Base-by-base conservation (phyloP, 2,888 invertebrate genomes). In the Neocrepidodera transversa region DNA sequence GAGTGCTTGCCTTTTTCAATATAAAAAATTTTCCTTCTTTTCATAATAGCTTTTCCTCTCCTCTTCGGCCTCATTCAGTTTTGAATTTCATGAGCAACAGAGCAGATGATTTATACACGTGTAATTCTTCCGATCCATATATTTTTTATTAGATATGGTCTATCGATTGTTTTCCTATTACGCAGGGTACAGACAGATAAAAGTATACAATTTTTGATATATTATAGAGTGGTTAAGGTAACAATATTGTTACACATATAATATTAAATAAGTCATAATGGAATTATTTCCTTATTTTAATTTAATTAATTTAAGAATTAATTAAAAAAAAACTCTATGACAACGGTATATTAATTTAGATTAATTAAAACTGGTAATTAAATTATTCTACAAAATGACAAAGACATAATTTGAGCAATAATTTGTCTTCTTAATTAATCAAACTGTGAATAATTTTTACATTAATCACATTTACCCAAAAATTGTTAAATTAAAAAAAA, bases 41-140 rank as follows among this genome's bases (percentile, higher is more conserved):
- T 38, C 38, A 38, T 17, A 38, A 38, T 38, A 17, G 38, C 16
- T 43, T 43, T n/a, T 11, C 6, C 11, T n/a, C n/a, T 26, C 47
- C 40, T 18, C 4, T 28, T 8, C 14, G 23, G 30, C n/a, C 17
- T 49, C 17, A 32, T 56, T 56, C 49, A 42, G 26, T 56, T 56
- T 56, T 56, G 49, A 56, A 56, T 49, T 56, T 56, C 56, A 49
- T 49, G 49, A 56, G 56, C 38, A 49, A 47, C 40, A 32, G 35
- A 28, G 38, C 48, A 38, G 48, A 55, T 49, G 40, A 56, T 56
- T 49, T 56, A 56, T 49, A 23, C 13, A 6, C 42, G n/a, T 35
- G 40, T 49, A 49, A 40, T 56, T 56, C 49, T 49, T 40, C 40
- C 56, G 7, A 49, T 14, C 49, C 40, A 56, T 56, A 42, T 28